These are phyloP conservation scores for Pardalotus punctatus DNA, from an alignment of 2,113 vertebrate species.

Conservation along the genomic window DNA sequence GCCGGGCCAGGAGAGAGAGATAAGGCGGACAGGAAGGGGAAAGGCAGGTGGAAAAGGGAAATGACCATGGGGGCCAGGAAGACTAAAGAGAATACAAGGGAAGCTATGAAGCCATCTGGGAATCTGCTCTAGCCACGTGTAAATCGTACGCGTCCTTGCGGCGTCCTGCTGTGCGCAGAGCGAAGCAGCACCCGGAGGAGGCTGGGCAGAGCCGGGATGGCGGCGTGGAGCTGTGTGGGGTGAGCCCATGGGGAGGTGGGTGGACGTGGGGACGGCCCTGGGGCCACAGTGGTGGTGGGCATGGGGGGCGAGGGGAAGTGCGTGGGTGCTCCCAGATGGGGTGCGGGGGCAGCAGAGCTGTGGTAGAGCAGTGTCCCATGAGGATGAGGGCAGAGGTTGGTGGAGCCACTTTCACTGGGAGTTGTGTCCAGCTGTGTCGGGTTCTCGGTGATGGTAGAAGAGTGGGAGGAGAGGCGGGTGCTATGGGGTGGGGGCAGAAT, in stretches of 20 bases:
- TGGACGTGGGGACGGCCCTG: neutral
- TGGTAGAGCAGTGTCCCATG: neutral
- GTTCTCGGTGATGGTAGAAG: neutral
- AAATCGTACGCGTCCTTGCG: neutral
- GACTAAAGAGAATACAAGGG: conserved; percentile 51
- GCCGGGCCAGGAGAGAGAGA: neutral
- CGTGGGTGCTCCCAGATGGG: neutral
- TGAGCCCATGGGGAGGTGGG: neutral
- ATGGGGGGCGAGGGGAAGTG: neutral
- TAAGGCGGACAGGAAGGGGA: neutral
- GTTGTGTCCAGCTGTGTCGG: accelerated
- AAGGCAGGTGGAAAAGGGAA: conserved; percentile 64
- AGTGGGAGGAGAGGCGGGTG: accelerated
- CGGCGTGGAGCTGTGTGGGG: neutral
- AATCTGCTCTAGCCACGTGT: conserved; percentile 43
- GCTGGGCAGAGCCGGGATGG: conserved; percentile 6
- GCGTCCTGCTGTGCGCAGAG: neutral
- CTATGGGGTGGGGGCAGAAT: neutral
- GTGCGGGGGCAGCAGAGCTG: neutral
- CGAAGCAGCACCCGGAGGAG: neutral
- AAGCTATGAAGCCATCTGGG: conserved; percentile 59
- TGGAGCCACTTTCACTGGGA: neutral
- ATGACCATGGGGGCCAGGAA: conserved; percentile 32
- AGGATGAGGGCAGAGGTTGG: neutral
- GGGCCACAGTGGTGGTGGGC: neutral